A percentile compares a stretch with the other conserved stretches of the same genome.
phyloP scores from a whole-genome alignment of 2,888 invertebrate genomes.

The Aphodius sticticus region DNA sequence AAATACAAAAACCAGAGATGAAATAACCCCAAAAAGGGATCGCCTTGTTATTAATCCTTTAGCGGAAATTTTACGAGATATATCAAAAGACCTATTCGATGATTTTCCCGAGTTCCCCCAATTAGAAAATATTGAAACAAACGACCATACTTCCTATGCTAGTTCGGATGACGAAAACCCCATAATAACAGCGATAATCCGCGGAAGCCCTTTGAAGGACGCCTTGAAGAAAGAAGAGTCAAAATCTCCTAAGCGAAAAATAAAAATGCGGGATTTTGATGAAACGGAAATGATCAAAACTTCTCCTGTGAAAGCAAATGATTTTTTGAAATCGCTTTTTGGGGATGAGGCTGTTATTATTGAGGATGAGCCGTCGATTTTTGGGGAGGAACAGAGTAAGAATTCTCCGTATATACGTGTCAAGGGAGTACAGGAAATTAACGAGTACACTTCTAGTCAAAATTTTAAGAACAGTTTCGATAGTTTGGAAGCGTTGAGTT shows the following conservation, averaged over 20 bases:
- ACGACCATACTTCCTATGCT: not conserved
- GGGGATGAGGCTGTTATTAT: slow-evolving; percentile 28
- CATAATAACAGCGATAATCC: not conserved
- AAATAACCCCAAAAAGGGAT: not conserved
- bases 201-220: not conserved
- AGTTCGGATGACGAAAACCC: not conserved
- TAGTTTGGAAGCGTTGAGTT: not conserved
- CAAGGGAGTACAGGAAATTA: not conserved
- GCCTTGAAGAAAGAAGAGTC: not conserved
- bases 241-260: slow-evolving; percentile 9
- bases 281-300: not conserved
- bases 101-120: not conserved
- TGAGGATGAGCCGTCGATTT: not conserved
- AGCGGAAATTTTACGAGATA: not conserved
- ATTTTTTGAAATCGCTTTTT: slow-evolving; percentile 26
- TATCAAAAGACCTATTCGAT: not conserved
- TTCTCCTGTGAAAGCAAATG: slow-evolving; percentile 7
- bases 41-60: not conserved
- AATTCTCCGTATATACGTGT: not conserved
- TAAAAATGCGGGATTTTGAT: not conserved
- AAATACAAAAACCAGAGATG: not conserved
- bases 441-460: not conserved
- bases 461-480: not conserved
- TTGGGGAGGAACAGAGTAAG: not conserved
- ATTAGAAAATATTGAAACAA: not conserved